Base-by-base conservation (phyloP, 1,140 invertebrate species). In the Nasonia vitripennis region DNA sequence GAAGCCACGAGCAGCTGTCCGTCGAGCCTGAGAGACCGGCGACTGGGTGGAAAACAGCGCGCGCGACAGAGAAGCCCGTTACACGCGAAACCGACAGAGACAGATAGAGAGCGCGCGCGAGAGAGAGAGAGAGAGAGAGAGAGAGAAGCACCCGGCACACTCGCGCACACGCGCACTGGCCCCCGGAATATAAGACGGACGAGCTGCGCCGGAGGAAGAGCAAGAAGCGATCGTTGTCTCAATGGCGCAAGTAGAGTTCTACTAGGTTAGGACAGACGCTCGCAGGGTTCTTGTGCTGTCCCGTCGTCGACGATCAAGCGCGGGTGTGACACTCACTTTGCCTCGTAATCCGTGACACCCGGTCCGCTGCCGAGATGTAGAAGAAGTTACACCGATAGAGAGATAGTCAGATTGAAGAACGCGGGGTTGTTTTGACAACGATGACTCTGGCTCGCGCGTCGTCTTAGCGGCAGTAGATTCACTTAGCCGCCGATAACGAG, bases 251-350 rank as follows among this genome's bases (percentile, higher is more conserved):
- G 70, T 31, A 31, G 27, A 27, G 27, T 31, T 27, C 27, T 4
- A 31, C 70, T 27, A 71, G 70, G 70, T 71, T 71, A 84, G 71
- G 73, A 78, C 85, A 88, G 87, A 81, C 83, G 88, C 75, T 88
- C 5, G 87, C 84, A 77, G 77, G 70, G 20, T 27, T 71, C n/a
- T 31, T 71, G 41, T 45, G 41, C 41, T 10, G 41, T 45, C 10
- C 7, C 41, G 41, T 45, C 41, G 7, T 7, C 10, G 41, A 45
- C 41, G 41, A 45, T 45, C 41, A 45, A 45, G 41, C 41, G 10
- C 41, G 41, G 9, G 41, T 45, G 41, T 45, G 10, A 45, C 41
- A 45, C 41, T 45, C 6, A 45, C 10, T 45, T 45, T 45, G 41
- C 41, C 41, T 45, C 10, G 41, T 45, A 6, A 37, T 37, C 34